Percentiles rank a stretch among this genome's conserved stretches.
Evolutionary conservation across 2,113 vertebrate genomes (phyloP).

Genomic region (Excalfactoria chinensis): DNA sequence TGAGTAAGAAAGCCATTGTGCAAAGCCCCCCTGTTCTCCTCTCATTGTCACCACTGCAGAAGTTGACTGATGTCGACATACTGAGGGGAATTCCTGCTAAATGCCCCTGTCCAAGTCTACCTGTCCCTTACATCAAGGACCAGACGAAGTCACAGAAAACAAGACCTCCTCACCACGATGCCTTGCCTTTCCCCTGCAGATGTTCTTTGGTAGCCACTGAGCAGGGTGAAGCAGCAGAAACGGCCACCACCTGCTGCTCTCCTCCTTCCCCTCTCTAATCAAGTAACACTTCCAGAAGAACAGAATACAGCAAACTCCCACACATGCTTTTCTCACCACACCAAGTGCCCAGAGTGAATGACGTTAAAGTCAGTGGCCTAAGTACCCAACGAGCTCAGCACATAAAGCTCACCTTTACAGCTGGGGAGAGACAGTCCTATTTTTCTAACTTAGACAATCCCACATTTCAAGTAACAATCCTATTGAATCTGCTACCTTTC

Average conservation of each 20-base stretch:
- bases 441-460: constrained; percentile 55
- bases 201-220: not conserved
- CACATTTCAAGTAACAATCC: constrained; percentile 59
- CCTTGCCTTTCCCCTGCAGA: not conserved
- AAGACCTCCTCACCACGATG: not conserved
- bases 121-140: not conserved
- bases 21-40: not conserved
- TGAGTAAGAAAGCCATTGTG: not conserved
- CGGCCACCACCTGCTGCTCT: not conserved
- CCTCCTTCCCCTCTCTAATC: not conserved
- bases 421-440: not conserved
- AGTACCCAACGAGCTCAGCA: not conserved
- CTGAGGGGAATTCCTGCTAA: not conserved
- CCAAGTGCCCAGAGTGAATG: not conserved
- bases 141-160: not conserved
- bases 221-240: not conserved
- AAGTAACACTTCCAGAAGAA: not conserved
- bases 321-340: not conserved
- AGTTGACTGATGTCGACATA: not conserved
- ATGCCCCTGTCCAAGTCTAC: not conserved
- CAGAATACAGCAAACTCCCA: not conserved
- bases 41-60: not conserved
- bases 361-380: not conserved
- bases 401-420: constrained; percentile 6
- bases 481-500: constrained; percentile 66